These are phyloP conservation scores for Drosophila quadrilineata DNA, from an alignment of 1,140 invertebrate species.

Conservation along the genomic window DNA sequence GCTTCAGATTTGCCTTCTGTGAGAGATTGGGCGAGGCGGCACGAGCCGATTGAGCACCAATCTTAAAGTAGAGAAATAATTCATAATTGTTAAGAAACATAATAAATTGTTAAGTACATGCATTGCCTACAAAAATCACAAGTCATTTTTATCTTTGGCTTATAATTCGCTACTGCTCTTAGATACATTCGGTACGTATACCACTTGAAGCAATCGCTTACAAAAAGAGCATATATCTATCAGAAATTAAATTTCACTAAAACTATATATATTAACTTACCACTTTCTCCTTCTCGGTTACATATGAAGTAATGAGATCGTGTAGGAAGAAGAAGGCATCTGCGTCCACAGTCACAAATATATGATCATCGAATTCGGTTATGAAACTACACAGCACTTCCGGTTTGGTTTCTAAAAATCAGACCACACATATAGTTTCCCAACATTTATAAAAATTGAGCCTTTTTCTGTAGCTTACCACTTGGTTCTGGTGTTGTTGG, in stretches of 20 bases:
- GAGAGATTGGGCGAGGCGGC: constrained; percentile 79
- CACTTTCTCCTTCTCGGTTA: constrained; percentile 94
- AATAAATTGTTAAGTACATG: too few species aligned
- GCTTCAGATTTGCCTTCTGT: constrained; percentile 69
- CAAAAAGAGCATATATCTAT: too few species aligned
- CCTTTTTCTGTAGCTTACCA: constrained; percentile 84
- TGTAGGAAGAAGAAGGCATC: constrained; percentile 99
- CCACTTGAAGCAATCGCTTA: too few species aligned
- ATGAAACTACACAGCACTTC: constrained; percentile 97
- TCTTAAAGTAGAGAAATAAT: constrained; percentile 22
- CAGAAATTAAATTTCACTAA: too few species aligned
- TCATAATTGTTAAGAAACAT: too few species aligned
- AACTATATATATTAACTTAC: constrained; percentile 83
- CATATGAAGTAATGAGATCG: constrained; percentile 97
- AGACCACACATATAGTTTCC: constrained; percentile 1
- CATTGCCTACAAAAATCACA: too few species aligned
- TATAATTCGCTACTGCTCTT: too few species aligned
- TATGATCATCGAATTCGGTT: constrained; percentile 99
- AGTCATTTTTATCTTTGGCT: too few species aligned
- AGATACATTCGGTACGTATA: too few species aligned
- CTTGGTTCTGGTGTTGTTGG: constrained; percentile 86
- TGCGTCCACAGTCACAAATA: constrained; percentile 98
- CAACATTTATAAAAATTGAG: not conserved
- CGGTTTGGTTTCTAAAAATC: constrained; percentile 89
- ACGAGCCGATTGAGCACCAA: constrained; percentile 69